These are phyloP conservation scores for Gymnocephalus cernua DNA, from an alignment of 2,113 vertebrate species.

Conservation along the genomic window DNA sequence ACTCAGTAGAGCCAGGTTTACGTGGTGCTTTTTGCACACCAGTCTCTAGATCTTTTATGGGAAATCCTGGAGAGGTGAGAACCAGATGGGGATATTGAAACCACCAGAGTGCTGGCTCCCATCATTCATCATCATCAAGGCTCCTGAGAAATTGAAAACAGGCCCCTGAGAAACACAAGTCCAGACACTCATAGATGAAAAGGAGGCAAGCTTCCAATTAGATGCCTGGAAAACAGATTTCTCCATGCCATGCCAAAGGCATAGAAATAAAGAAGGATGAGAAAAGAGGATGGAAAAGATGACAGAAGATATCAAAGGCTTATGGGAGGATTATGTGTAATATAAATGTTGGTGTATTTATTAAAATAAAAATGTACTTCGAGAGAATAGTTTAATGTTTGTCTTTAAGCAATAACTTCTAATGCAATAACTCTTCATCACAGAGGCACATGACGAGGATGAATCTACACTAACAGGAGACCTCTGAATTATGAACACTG, in stretches of 20 bases:
- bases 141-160: constrained; percentile 83
- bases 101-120: constrained; percentile 71
- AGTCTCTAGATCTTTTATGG: constrained; percentile 71
- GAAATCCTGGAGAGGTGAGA: constrained; percentile 83
- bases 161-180: constrained; percentile 74
- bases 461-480: background rate
- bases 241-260: constrained; percentile 59
- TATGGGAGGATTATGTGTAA: constrained; percentile 37
- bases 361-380: constrained; percentile 30
- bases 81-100: constrained; percentile 83
- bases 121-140: constrained; percentile 84
- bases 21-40: constrained; percentile 49
- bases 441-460: background rate
- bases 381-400: constrained; percentile 30
- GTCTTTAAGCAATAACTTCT: constrained; percentile 23
- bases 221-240: constrained; percentile 82
- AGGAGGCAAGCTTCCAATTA: constrained; percentile 79
- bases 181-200: constrained; percentile 81
- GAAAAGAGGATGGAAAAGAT: constrained; percentile 74
- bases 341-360: constrained; percentile 46
- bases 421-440: constrained; percentile 20
- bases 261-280: constrained; percentile 61
- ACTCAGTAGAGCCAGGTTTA: constrained; percentile 43
- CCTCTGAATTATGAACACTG: background rate
- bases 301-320: constrained; percentile 64